Evolutionary conservation across 2,888 invertebrate species (phyloP).

Genomic region (Philopedon plagiatum): DNA sequence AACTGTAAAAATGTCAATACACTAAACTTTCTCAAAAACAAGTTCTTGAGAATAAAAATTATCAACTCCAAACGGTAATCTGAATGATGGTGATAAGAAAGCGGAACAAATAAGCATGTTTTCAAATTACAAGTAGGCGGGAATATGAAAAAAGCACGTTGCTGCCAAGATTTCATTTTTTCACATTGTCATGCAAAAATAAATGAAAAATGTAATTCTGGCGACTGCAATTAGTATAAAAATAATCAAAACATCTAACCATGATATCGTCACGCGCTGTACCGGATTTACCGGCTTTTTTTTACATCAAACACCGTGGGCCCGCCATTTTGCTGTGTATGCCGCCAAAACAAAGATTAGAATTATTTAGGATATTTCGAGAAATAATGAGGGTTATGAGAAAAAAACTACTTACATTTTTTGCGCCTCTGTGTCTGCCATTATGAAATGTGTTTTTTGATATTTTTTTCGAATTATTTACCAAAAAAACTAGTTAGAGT

Average conservation of each 20-base stretch:
- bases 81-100: conserved; percentile 17
- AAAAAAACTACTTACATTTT: conserved; percentile 74
- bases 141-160: conserved; percentile 10
- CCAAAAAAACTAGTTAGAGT: conserved; percentile 54
- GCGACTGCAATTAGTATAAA: background rate
- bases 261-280: background rate
- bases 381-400: conserved; percentile 40
- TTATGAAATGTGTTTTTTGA: conserved; percentile 65
- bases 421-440: conserved; percentile 77
- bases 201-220: background rate
- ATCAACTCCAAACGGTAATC: background rate
- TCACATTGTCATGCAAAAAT: background rate
- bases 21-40: background rate
- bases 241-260: conserved; percentile 32
- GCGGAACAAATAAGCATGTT: conserved; percentile 1
- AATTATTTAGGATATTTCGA: conserved; percentile 40
- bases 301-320: conserved; percentile 49
- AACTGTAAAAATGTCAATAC: conserved; percentile 5
- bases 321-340: conserved; percentile 72
- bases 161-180: background rate
- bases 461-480: conserved; percentile 53
- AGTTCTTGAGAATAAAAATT: background rate
- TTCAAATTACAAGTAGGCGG: background rate
- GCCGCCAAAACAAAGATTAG: conserved; percentile 65
- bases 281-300: conserved; percentile 58